Percentiles rank a stretch among this genome's conserved stretches.
Conservation (phyloP, 2,888 invertebrate species). For the Campoplex nolae region DNA sequence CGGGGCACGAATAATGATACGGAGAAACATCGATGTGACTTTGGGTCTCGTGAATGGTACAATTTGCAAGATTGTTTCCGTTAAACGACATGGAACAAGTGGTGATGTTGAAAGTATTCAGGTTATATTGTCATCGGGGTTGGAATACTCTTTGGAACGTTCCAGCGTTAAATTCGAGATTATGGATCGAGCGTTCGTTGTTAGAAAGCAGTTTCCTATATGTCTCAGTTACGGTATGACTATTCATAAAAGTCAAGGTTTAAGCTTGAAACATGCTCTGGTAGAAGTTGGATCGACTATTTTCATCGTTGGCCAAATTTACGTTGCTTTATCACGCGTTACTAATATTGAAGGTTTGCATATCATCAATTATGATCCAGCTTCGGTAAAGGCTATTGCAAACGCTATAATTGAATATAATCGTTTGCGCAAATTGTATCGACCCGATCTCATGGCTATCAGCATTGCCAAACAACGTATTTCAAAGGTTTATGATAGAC, state of each 20-base stretch:
- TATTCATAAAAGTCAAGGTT: constrained; percentile 73
- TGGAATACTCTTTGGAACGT: constrained; percentile 62
- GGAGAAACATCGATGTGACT: constrained; percentile 74
- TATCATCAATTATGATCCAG: constrained; percentile 71
- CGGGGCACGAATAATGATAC: constrained; percentile 72
- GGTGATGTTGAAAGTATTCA: constrained; percentile 63
- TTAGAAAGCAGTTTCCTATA: constrained; percentile 72
- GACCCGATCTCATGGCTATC: constrained; percentile 45
- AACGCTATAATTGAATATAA: constrained; percentile 71
- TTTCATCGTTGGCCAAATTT: constrained; percentile 70
- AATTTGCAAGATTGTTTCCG: constrained; percentile 67
- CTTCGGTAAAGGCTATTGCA: constrained; percentile 59
- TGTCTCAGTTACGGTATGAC: constrained; percentile 73
- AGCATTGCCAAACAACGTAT: not conserved
- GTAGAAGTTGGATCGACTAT: constrained; percentile 70
- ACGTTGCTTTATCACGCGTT: constrained; percentile 73
- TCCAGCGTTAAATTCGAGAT: constrained; percentile 72
- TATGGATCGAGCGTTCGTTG: constrained; percentile 60
- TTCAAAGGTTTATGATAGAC: constrained; percentile 40
- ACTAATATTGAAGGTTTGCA: constrained; percentile 69
- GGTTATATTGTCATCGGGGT: constrained; percentile 65
- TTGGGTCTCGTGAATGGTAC: constrained; percentile 74
- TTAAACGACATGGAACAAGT: constrained; percentile 50
- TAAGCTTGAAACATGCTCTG: constrained; percentile 70
- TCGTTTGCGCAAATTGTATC: constrained; percentile 61